These are phyloP conservation scores for Hippocampus abdominalis DNA, from an alignment of 2,113 vertebrate genomes.

Conservation along the genomic window DNA sequence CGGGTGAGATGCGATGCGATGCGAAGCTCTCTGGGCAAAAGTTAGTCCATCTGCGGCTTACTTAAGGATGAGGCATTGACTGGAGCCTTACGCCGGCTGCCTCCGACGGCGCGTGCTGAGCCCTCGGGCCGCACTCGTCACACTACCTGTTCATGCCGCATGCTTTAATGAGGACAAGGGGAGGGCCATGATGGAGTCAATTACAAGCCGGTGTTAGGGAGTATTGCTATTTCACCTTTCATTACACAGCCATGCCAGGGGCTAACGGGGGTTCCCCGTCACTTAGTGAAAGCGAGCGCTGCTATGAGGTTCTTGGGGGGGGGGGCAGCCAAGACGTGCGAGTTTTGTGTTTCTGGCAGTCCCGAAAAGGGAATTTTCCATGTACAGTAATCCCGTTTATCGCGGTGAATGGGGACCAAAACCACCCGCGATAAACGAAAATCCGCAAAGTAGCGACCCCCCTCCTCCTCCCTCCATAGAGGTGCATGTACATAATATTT, in stretches of 20 bases:
- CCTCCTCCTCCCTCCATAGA: too few relatives aligned
- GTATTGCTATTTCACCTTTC: constrained; percentile 66
- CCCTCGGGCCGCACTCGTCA: constrained; percentile 45
- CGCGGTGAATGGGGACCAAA: too few relatives aligned
- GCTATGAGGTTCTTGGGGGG: constrained; percentile 19
- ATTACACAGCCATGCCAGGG: constrained; percentile 57
- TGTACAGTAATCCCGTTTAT: too few relatives aligned
- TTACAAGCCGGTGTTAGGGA: constrained; percentile 55
- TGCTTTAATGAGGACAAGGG: constrained; percentile 59
- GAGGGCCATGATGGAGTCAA: constrained; percentile 63
- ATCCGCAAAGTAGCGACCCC: too few relatives aligned
- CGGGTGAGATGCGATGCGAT: constrained; percentile 28
- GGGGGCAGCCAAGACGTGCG: constrained; percentile 5
- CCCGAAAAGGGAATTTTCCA: not conserved
- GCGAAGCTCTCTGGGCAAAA: constrained; percentile 43
- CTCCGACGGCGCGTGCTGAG: constrained; percentile 22
- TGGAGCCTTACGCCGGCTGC: constrained; percentile 25
- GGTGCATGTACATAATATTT: too few relatives aligned
- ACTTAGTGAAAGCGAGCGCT: constrained; percentile 46
- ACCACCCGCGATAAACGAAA: too few relatives aligned
- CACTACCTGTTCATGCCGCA: constrained; percentile 56
- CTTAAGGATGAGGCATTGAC: constrained; percentile 50
- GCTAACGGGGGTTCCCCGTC: constrained; percentile 55
- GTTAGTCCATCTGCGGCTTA: constrained; percentile 52
- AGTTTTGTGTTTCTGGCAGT: not conserved